Evolutionary conservation across 1,140 invertebrate species (phyloP).

Genomic region (Ectropis grisescens): DNA sequence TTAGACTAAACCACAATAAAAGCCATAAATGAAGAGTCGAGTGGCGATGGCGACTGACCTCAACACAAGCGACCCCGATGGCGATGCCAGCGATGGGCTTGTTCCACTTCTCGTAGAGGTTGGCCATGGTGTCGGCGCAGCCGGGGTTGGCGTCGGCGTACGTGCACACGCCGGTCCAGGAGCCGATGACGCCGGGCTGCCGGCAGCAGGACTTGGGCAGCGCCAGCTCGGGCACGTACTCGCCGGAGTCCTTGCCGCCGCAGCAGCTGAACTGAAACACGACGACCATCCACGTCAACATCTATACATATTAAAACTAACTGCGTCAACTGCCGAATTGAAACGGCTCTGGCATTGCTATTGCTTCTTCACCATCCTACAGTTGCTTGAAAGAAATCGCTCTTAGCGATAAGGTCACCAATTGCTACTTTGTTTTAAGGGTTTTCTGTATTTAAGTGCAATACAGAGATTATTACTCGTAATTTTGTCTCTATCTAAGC

Average conservation of each 20-base stretch:
- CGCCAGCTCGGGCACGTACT: constrained; percentile 43
- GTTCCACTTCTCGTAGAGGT: constrained; percentile 63
- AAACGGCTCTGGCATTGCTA: too few relatives aligned
- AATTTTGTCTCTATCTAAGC: too few relatives aligned
- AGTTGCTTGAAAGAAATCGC: too few relatives aligned
- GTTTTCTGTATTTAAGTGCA: too few relatives aligned
- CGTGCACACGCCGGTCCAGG: constrained; percentile 47
- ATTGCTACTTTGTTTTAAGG: too few relatives aligned
- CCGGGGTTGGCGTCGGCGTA: constrained; percentile 57
- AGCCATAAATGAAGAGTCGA: too few relatives aligned
- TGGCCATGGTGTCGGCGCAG: constrained; percentile 51
- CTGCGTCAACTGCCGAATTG: too few relatives aligned
- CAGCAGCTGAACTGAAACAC: constrained; percentile 73
- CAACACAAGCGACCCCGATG: constrained; percentile 76
- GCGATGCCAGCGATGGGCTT: constrained; percentile 74
- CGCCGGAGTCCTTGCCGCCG: constrained; percentile 62
- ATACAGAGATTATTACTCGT: too few relatives aligned
- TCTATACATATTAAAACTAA: not conserved
- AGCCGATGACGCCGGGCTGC: constrained; percentile 26
- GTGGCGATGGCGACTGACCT: too few relatives aligned
- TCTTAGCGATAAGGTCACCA: too few relatives aligned
- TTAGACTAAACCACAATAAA: too few relatives aligned
- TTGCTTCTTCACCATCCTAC: too few relatives aligned
- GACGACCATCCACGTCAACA: not conserved
- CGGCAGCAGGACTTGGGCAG: constrained; percentile 55